Evolutionary conservation across 2,797 vertebrate species (phyloP).

Genomic region (Aldrovandia affinis): DNA sequence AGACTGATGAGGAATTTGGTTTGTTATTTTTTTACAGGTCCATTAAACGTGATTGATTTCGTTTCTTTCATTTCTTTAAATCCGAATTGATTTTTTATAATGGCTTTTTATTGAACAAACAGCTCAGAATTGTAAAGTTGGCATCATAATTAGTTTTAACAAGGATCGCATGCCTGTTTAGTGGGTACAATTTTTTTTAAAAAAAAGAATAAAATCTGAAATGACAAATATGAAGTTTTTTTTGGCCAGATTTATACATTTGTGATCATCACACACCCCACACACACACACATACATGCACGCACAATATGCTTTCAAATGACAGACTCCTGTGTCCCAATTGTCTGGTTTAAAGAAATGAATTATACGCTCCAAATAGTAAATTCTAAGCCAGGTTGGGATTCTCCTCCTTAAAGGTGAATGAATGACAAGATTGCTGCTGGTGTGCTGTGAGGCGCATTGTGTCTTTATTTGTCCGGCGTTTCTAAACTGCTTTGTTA

Average conservation of each 20-base stretch:
- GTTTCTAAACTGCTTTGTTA: constrained; percentile 65
- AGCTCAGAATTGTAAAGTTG: background rate
- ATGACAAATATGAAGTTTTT: background rate
- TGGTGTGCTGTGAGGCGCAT: constrained; percentile 5
- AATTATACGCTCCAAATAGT: constrained; percentile 66
- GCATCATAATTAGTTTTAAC: background rate
- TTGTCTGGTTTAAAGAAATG: constrained; percentile 38
- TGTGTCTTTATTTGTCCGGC: constrained; percentile 57
- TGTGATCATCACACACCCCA: background rate
- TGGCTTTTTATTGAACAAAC: constrained; percentile 5
- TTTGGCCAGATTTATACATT: background rate
- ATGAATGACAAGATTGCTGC: constrained; percentile 40
- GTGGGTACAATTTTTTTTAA: background rate
- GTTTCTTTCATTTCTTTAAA: background rate
- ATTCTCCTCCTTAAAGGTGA: constrained; percentile 36
- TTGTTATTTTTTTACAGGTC: constrained; percentile 9
- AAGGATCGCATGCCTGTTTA: background rate
- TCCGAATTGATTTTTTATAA: background rate
- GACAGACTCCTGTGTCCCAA: constrained; percentile 8
- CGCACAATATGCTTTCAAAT: background rate
- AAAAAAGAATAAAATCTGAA: background rate
- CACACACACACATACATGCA: background rate
- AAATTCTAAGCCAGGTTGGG: constrained; percentile 45
- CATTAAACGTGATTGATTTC: constrained; percentile 15
- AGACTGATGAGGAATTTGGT: background rate